phyloP scores from a whole-genome alignment of 2,113 vertebrate genomes.

The Cottus gobio region DNA sequence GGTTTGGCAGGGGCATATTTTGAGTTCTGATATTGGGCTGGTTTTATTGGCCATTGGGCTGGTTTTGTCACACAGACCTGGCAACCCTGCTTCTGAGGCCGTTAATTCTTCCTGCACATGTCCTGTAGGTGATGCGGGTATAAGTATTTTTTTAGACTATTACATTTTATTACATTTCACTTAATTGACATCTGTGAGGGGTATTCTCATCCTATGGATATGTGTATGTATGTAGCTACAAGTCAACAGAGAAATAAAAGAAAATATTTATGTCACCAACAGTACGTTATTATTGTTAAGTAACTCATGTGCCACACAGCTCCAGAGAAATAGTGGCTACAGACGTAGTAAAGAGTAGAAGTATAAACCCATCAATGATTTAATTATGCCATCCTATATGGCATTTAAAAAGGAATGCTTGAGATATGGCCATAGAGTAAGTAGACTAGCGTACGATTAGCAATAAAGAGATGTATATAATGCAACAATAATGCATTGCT shows the following conservation, averaged over 20 bases:
- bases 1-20: too few species aligned
- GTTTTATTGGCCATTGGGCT: too few species aligned
- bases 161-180: not conserved
- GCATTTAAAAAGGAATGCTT: not conserved
- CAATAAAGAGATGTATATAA: too few species aligned
- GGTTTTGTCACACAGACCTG: too few species aligned
- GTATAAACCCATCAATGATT: not conserved
- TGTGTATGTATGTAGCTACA: not conserved
- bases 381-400: not conserved
- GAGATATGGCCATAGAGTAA: not conserved
- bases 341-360: not conserved
- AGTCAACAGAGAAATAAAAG: not conserved
- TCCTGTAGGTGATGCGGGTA: not conserved
- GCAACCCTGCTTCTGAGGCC: too few species aligned
- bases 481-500: not conserved
- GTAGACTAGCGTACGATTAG: not conserved
- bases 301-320: not conserved
- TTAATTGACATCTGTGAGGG: not conserved
- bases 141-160: not conserved
- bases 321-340: not conserved
- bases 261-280: not conserved
- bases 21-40: too few species aligned
- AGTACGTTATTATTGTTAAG: not conserved
- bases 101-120: not conserved
- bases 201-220: not conserved